Percentiles rank a stretch among this genome's conserved stretches.
phyloP scores from a whole-genome alignment of 2,113 vertebrate genomes.

The Aptenodytes patagonicus region DNA sequence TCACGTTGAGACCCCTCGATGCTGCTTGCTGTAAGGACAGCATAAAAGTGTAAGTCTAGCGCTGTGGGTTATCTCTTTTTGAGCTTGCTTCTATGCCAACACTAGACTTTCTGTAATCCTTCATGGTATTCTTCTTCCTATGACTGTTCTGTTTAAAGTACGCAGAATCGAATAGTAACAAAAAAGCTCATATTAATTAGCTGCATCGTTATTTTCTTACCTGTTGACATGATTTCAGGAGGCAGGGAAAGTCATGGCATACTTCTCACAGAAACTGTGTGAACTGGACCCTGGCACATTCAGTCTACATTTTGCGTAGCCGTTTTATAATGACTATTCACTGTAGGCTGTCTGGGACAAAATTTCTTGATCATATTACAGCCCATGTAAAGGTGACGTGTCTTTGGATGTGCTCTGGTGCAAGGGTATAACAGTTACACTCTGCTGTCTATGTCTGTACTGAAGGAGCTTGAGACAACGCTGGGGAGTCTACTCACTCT shows the following conservation, averaged over 20 bases:
- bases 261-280: neutral
- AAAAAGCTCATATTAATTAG: neutral
- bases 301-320: neutral
- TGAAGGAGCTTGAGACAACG: neutral
- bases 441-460: neutral
- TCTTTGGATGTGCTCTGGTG: neutral
- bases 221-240: neutral
- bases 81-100: neutral
- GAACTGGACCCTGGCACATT: neutral
- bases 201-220: neutral
- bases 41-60: neutral
- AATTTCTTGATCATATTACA: neutral
- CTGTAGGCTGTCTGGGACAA: neutral
- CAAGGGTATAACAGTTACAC: rapidly evolving
- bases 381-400: neutral
- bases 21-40: neutral
- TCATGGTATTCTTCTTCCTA: neutral
- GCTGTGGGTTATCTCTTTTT: neutral
- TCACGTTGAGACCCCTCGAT: neutral
- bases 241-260: neutral
- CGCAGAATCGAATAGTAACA: neutral
- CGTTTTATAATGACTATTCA: neutral
- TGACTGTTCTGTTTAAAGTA: neutral
- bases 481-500: neutral
- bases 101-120: neutral